phyloP scores from a whole-genome alignment of 2,113 vertebrate species.

The Clarias gariepinus region DNA sequence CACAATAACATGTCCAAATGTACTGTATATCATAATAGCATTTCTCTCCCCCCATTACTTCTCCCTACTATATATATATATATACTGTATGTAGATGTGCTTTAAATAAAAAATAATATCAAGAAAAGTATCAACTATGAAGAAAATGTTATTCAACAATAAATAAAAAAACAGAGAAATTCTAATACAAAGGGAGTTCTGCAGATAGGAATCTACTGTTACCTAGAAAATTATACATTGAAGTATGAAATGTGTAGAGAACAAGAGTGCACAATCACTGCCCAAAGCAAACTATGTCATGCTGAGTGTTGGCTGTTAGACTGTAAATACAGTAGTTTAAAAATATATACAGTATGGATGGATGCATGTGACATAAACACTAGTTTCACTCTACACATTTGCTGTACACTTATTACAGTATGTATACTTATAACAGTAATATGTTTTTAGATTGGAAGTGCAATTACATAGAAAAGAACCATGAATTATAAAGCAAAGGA shows the following conservation, averaged over 20 bases:
- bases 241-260: neutral
- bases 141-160: neutral
- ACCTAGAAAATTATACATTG: neutral
- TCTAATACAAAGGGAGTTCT: neutral
- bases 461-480: neutral
- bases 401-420: neutral
- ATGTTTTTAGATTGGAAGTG: neutral
- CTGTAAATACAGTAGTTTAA: neutral
- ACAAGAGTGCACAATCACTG: neutral
- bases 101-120: neutral
- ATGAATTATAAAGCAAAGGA: constrained; percentile 12
- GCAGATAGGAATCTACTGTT: neutral
- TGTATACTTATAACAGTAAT: too few species aligned
- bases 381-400: neutral
- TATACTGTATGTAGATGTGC: neutral
- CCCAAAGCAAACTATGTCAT: neutral
- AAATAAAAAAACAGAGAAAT: neutral
- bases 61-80: neutral
- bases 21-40: neutral
- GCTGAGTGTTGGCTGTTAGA: neutral
- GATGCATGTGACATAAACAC: constrained; percentile 3
- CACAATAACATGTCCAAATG: neutral
- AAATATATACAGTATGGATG: neutral
- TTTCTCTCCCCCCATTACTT: neutral
- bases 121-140: neutral